phyloP scores from a whole-genome alignment of 1,140 invertebrate species.

The Battus philenor region DNA sequence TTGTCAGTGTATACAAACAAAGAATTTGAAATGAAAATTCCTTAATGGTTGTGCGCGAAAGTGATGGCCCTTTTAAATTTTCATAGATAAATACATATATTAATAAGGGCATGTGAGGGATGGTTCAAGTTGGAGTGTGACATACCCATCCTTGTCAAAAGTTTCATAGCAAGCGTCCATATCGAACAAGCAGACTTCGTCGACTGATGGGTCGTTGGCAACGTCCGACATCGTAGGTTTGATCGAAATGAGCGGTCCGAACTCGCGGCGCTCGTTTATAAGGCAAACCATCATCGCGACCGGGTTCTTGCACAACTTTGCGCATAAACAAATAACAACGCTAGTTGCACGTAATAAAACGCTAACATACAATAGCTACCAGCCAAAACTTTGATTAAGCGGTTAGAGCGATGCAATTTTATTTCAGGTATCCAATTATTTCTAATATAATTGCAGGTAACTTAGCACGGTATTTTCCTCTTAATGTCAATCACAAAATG shows the following conservation, averaged over 20 bases:
- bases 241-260: constrained; percentile 49
- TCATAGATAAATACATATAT: no score
- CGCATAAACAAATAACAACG: constrained; percentile 5
- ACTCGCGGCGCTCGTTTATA: constrained; percentile 48
- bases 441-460: constrained; percentile 1
- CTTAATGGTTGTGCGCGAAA: no score
- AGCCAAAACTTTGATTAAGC: background rate
- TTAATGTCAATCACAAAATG: constrained; percentile 3
- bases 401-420: constrained; percentile 15
- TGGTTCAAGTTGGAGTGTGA: constrained; percentile 22
- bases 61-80: no score
- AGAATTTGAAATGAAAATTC: no score
- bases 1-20: no score
- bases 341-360: constrained; percentile 4
- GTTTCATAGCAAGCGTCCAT: constrained; percentile 93
- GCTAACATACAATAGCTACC: constrained; percentile 1
- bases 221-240: constrained; percentile 64
- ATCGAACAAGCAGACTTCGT: constrained; percentile 75
- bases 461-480: constrained; percentile 4
- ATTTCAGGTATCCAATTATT: constrained; percentile 20
- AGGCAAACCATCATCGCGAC: constrained; percentile 42
- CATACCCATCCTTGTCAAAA: constrained; percentile 89
- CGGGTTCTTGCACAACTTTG: constrained; percentile 18
- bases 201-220: constrained; percentile 51
- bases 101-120: no score